These are phyloP conservation scores for Apeltes quadracus DNA, from an alignment of 2,113 vertebrate species.

Conservation along the genomic window DNA sequence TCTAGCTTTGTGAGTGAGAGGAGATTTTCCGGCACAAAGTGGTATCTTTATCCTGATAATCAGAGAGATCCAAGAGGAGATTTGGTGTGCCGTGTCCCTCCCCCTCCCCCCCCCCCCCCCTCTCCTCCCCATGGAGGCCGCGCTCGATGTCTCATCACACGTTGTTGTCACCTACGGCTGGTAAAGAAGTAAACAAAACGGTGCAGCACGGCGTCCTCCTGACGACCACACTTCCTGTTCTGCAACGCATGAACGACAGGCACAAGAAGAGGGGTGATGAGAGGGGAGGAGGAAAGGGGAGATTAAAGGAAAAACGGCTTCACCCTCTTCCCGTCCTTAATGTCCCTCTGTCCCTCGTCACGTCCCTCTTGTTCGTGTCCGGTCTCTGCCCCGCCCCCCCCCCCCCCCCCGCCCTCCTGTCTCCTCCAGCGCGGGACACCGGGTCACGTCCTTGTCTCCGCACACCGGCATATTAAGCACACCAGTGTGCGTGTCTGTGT, in stretches of 20 bases:
- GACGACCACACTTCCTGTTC: neutral
- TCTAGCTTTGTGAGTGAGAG: constrained; percentile 35
- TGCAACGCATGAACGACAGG: neutral
- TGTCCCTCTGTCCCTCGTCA: too few species aligned
- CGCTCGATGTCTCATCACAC: constrained; percentile 18
- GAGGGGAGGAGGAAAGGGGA: too few species aligned
- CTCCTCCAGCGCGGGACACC: constrained; percentile 2
- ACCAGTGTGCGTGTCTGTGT: constrained; percentile 12
- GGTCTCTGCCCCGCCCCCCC: too few species aligned
- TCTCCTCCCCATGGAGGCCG: constrained; percentile 17
- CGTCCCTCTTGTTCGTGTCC: too few species aligned
- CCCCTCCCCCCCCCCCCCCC: neutral
- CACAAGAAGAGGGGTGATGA: neutral
- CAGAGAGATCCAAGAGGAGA: constrained; percentile 51
- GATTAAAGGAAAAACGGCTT: neutral
- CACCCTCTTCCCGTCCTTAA: too few species aligned
- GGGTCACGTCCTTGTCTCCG: constrained; percentile 43
- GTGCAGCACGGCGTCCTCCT: neutral
- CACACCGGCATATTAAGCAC: constrained; percentile 44
- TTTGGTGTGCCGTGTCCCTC: neutral
- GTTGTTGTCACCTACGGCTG: constrained; percentile 23
- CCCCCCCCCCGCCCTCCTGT: neutral
- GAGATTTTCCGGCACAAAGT: constrained; percentile 61
- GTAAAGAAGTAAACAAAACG: constrained; percentile 41
- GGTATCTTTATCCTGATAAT: constrained; percentile 53